Conservation (phyloP, 1,140 invertebrate species). For the Lanistes nyassanus region DNA sequence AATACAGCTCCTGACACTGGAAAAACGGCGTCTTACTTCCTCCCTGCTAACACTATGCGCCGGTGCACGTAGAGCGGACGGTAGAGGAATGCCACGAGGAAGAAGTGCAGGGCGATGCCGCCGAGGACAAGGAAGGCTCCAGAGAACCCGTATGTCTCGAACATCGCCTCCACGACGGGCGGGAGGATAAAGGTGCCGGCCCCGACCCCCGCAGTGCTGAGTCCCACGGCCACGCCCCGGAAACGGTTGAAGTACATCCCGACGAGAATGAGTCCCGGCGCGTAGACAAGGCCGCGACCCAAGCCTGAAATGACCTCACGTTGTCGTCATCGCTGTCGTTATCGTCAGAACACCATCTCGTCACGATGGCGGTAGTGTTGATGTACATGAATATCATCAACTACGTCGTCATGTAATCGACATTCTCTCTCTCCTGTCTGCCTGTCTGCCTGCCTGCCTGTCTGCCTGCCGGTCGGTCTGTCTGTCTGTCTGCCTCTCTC, state of each 20-base stretch:
- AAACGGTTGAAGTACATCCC: constrained; percentile 57
- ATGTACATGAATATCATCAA: no score
- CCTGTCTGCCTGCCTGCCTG: no score
- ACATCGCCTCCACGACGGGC: constrained; percentile 54
- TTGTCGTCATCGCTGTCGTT: constrained; percentile 7
- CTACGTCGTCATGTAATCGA: no score
- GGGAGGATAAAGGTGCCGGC: constrained; percentile 63
- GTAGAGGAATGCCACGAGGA: constrained; percentile 34
- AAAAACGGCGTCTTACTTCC: no score
- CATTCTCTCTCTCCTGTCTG: no score
- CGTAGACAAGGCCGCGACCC: constrained; percentile 58
- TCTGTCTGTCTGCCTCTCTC: no score
- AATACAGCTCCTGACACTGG: no score
- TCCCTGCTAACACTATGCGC: constrained; percentile 20
- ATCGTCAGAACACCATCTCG: not conserved
- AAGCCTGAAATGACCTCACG: constrained; percentile 58
- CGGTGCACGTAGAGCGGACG: constrained; percentile 37
- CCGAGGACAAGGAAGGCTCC: constrained; percentile 36
- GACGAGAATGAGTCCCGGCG: constrained; percentile 58
- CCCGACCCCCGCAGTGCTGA: constrained; percentile 62
- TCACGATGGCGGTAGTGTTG: no score
- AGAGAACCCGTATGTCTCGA: constrained; percentile 36
- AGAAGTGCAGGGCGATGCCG: constrained; percentile 36
- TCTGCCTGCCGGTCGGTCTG: no score
- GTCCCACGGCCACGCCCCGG: constrained; percentile 54